Base-by-base conservation (phyloP, 2,888 invertebrate genomes). In the Oligia strigilis region DNA sequence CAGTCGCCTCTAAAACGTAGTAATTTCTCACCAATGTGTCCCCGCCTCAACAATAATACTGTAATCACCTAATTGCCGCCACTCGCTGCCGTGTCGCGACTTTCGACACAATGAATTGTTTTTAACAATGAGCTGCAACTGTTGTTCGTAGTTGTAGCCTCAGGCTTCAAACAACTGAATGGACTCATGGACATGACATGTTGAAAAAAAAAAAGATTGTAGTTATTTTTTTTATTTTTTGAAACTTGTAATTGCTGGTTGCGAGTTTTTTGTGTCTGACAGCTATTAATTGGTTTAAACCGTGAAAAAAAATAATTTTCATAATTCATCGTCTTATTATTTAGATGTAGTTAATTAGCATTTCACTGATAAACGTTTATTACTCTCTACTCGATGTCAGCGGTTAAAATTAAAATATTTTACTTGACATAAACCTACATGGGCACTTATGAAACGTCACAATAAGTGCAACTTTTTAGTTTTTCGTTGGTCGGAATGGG, bases 51-150 rank as follows among this genome's bases (percentile, higher is more conserved):
- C 49, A 81, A 74, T 78, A 81, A 78, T 75, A 89, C 82, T 89
- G 87, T 90, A 87, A 90, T 89, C 86, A 83, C 86, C 87, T 89
- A 90, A 92, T 91, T 86, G 87, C 86, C 49, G 81, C 84, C 86
- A 79, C 84, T 84, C 78, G 77, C 82, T 87, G 90, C 49, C 79
- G 85, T 88, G 89, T 89, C 84, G 85, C 88, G 85, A 87, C 89
- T 91, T 92, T 92, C 92, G 89, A 91, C 92, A 92, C 87, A 90
- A 89, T 89, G 86, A 87, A 90, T 88, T 86, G 91, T 87, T 87
- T 85, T 88, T 88, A 85, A 85, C 87, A 86, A 88, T 86, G 78
- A 84, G 71, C 66, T 77, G 77, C 83, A 86, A 84, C 77, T 70
- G 75, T 80, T 76, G 60, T 72, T 77, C 66, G 73, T 60, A 77